Conservation (phyloP, 2,113 vertebrate species). For the Pseudonaja textilis region DNA sequence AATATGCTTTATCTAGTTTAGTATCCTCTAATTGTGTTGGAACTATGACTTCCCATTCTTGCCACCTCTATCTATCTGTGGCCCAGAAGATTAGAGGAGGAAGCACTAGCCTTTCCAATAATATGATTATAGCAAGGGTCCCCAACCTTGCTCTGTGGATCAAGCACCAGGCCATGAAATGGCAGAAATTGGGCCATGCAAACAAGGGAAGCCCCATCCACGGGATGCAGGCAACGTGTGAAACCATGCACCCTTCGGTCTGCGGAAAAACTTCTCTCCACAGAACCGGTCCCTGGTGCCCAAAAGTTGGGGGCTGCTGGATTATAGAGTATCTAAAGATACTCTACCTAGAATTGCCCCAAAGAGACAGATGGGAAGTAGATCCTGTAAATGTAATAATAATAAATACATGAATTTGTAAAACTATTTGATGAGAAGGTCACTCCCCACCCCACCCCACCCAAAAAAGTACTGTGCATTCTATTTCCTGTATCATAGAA, state of each 20-base stretch:
- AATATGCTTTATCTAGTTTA: neutral
- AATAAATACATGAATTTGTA: neutral
- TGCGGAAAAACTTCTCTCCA: no score
- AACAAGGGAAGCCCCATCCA: no score
- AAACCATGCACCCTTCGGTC: no score
- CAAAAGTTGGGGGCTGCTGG: no score
- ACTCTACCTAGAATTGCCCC: neutral
- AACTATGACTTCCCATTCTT: neutral
- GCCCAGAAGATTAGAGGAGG: neutral
- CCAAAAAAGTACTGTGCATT: neutral
- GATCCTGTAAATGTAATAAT: no score
- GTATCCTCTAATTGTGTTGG: neutral
- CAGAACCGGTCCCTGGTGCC: no score
- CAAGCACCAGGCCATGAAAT: no score
- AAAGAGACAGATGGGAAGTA: neutral
- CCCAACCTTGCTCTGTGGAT: no score
- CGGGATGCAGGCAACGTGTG: no score
- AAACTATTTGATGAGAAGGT: neutral
- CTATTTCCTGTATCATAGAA: neutral
- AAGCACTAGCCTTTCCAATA: neutral
- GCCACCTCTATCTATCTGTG: neutral
- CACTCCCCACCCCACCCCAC: neutral
- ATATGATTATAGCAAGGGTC: neutral
- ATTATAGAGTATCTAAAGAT: neutral
- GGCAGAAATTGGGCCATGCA: no score